Conservation (phyloP, 2,797 vertebrate species). For the Hydrolagus colliei region DNA sequence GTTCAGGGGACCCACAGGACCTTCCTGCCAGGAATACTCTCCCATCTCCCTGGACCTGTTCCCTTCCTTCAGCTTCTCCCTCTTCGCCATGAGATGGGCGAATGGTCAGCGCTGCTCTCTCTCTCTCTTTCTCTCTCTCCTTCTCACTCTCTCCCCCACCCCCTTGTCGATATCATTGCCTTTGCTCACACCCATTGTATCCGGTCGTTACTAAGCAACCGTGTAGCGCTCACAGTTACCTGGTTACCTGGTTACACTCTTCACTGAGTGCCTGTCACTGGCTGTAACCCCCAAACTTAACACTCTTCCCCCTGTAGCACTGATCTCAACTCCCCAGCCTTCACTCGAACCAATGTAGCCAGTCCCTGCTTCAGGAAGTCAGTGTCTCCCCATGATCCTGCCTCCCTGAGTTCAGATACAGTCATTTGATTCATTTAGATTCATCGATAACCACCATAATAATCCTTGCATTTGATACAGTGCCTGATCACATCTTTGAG, state of each 20-base stretch:
- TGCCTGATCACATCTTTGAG: no score
- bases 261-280: background rate
- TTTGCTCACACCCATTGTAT: no score
- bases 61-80: background rate
- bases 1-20: background rate
- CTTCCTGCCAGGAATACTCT: background rate
- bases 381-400: background rate
- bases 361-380: background rate
- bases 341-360: background rate
- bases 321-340: background rate
- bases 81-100: constrained; percentile 6
- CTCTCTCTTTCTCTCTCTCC: background rate
- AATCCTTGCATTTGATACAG: no score
- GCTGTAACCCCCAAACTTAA: background rate
- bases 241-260: background rate
- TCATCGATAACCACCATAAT: no score
- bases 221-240: background rate
- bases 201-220: constrained; percentile 22
- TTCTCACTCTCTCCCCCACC: no score
- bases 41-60: background rate
- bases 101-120: background rate
- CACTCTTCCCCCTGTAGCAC: background rate
- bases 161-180: no score
- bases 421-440: no score
- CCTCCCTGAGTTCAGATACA: no score